Percentiles rank a stretch among this genome's conserved stretches.
These are phyloP conservation scores for Podiceps cristatus DNA, from an alignment of 2,113 vertebrate genomes.

Conservation along the genomic window DNA sequence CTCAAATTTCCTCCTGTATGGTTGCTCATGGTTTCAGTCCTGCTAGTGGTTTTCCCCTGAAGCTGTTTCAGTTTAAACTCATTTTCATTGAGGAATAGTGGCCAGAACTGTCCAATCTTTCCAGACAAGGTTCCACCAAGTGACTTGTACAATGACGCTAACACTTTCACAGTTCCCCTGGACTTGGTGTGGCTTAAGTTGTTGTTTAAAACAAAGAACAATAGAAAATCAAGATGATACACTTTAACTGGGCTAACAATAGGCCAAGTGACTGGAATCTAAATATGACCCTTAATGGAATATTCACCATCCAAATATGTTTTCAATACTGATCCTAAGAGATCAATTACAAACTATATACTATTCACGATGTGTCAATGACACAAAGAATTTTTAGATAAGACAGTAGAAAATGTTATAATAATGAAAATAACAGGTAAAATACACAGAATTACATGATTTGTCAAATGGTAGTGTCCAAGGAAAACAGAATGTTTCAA, in stretches of 20 bases:
- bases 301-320: neutral
- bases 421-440: neutral
- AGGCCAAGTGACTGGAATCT: neutral
- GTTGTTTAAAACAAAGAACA: neutral
- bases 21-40: neutral
- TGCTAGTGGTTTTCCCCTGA: neutral
- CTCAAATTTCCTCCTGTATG: neutral
- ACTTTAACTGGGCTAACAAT: neutral
- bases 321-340: neutral
- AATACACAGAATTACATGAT: neutral
- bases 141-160: neutral
- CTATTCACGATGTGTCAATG: neutral
- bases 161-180: neutral
- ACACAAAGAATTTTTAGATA: neutral
- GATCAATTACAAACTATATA: neutral
- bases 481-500: neutral
- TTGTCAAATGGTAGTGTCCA: neutral
- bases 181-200: neutral
- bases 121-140: neutral
- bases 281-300: neutral
- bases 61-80: neutral
- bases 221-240: neutral
- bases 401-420: neutral
- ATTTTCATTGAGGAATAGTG: neutral
- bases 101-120: neutral